Base-by-base conservation (phyloP, 2,888 invertebrate species). In the Cosmia trapezina region DNA sequence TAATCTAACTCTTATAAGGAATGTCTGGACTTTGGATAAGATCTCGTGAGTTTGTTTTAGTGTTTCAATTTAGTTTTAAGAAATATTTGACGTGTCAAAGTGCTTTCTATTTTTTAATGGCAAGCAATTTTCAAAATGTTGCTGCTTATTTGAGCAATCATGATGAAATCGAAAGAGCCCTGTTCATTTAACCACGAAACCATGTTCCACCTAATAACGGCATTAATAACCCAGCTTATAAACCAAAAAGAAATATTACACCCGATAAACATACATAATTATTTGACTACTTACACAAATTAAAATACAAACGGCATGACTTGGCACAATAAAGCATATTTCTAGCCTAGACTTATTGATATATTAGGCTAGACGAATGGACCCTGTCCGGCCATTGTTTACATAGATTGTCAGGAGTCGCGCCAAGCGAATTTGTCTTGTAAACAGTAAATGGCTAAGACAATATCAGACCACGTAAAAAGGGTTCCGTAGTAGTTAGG, bases 391-490 rank as follows among this genome's bases (percentile, higher is more conserved):
- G 41, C 37, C 22, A 81, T 81, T 85, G 85, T 84, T 85, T 81
- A 81, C 74, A 22, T 64, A 66, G 43, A 41, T 9, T 64, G 83
- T 78, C 78, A 68, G n/a, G 54, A 53, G 45, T 41, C 71, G 64
- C 45, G 81, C 84, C 78, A 84, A 84, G 11, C 7, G 17, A 73
- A 83, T 85, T 49, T 59, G 72, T 85, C 70, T 81, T 65, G 12
- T n/a, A 60, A 57, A 51, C 2, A 53, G 14, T 22, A 19, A 60
- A 12, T 33, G 2, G 57, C 3, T 22, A 47, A 51, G 41, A 33
- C 12, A n/a, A 19, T 19, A 6, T 41, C 45, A 11, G 22, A 33
- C 2, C 8, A 8, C 19, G 14, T 9, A 17, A 7, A 7, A n/a
- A 11, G 6, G 45, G 33, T 77, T 73, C 79, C 45, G 65, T 79